phyloP scores from a whole-genome alignment of 2,888 invertebrate genomes.

The Oscheius onirici region DNA sequence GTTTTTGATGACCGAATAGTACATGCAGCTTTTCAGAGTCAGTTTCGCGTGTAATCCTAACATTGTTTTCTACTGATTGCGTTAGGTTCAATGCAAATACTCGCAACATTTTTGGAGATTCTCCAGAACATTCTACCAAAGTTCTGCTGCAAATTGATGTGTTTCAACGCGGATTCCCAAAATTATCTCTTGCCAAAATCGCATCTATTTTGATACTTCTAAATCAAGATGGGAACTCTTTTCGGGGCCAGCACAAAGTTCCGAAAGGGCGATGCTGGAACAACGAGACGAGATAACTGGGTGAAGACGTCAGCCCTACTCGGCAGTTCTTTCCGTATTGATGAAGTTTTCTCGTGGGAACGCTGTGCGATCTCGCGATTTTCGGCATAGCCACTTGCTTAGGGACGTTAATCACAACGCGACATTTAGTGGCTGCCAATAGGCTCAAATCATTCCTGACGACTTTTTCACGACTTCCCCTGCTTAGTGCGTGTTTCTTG shows the following conservation, averaged over 20 bases:
- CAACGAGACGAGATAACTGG: not conserved
- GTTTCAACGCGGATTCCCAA: no score
- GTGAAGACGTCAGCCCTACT: not conserved
- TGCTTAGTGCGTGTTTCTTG: not conserved
- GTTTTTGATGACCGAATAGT: no score
- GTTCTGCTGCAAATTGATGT: no score
- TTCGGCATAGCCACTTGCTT: constrained; percentile 24
- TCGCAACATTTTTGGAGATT: no score
- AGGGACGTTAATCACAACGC: constrained; percentile 27
- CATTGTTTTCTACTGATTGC: no score
- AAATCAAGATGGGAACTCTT: not conserved
- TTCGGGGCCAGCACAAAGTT: not conserved
- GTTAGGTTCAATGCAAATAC: no score
- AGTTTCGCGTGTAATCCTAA: no score
- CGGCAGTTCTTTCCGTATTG: constrained; percentile 25
- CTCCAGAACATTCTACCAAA: no score
- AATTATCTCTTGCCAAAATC: no score
- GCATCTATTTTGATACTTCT: no score
- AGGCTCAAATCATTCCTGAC: constrained; percentile 10
- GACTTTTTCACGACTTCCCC: not conserved
- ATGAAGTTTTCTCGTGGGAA: constrained; percentile 32
- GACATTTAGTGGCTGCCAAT: constrained; percentile 24
- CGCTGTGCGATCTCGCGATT: constrained; percentile 16
- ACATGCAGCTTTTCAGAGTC: no score
- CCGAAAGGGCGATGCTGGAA: no score